A percentile compares a stretch with the other conserved stretches of the same genome.
These are phyloP conservation scores for Physeter macrocephalus DNA, from an alignment of 2,113 vertebrate species.

Conservation along the genomic window DNA sequence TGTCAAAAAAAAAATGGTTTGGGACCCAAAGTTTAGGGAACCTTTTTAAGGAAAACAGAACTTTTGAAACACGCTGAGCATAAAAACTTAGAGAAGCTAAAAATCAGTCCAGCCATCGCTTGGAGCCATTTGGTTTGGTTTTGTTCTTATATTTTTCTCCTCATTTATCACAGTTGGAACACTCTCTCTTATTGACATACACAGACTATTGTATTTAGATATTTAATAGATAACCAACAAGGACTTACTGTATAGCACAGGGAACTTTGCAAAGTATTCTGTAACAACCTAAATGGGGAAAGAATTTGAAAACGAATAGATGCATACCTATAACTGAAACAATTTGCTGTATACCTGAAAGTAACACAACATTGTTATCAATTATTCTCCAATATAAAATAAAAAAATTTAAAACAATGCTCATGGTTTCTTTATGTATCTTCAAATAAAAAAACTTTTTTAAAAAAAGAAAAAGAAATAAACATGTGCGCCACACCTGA, in stretches of 20 bases:
- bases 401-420: background rate
- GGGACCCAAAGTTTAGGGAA: background rate
- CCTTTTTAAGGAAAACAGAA: background rate
- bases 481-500: background rate
- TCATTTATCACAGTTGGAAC: background rate
- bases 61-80: background rate
- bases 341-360: background rate
- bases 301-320: background rate
- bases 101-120: background rate
- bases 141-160: background rate
- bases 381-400: background rate
- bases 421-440: background rate
- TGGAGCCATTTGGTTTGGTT: background rate
- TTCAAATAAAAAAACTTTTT: background rate
- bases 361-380: background rate
- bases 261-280: background rate
- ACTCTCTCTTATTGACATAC: background rate
- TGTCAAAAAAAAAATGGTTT: background rate
- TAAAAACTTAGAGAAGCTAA: background rate
- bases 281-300: background rate
- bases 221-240: background rate
- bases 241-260: background rate
- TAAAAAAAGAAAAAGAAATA: background rate
- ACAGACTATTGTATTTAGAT: background rate
- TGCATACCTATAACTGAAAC: background rate